Percentiles rank a stretch among this genome's conserved stretches.
Evolutionary conservation across 1,140 invertebrate species (phyloP).

Genomic region (Hirudo medicinalis): DNA sequence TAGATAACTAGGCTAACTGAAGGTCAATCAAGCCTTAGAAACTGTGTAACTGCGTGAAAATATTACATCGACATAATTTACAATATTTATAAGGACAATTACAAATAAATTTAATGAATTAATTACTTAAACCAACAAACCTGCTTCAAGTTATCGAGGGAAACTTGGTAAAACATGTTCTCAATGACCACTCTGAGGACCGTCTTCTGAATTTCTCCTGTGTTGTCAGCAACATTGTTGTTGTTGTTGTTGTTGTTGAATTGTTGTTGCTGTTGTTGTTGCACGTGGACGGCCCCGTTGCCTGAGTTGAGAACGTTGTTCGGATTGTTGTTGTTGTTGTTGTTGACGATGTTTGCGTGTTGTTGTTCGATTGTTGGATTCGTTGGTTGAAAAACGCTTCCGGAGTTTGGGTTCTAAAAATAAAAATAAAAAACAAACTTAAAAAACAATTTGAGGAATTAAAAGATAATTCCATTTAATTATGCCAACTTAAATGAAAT

Average conservation of each 20-base stretch:
- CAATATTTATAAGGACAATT: too few relatives aligned
- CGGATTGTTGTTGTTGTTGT: background rate
- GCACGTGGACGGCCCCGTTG: background rate
- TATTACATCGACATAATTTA: too few relatives aligned
- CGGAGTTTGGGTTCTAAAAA: too few relatives aligned
- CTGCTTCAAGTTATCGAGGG: constrained; percentile 79
- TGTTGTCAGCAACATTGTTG: constrained; percentile 1
- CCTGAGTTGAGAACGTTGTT: background rate
- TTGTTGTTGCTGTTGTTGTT: constrained; percentile 8
- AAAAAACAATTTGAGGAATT: too few relatives aligned
- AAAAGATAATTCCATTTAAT: too few relatives aligned
- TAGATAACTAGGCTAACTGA: too few relatives aligned
- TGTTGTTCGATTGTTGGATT: background rate
- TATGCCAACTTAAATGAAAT: too few relatives aligned
- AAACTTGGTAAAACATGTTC: constrained; percentile 92
- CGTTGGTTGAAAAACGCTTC: background rate
- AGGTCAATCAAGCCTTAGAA: background rate
- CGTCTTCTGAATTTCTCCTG: constrained; percentile 31
- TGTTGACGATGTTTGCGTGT: constrained; percentile 5
- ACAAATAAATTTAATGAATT: too few relatives aligned
- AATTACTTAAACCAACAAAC: constrained; percentile 35
- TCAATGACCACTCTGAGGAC: constrained; percentile 88
- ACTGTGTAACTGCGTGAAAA: too few relatives aligned
- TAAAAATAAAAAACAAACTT: too few relatives aligned
- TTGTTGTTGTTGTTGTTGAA: constrained; percentile 2